Base-by-base conservation (phyloP, 2,888 invertebrate species). In the Drosophila koepferae region DNA sequence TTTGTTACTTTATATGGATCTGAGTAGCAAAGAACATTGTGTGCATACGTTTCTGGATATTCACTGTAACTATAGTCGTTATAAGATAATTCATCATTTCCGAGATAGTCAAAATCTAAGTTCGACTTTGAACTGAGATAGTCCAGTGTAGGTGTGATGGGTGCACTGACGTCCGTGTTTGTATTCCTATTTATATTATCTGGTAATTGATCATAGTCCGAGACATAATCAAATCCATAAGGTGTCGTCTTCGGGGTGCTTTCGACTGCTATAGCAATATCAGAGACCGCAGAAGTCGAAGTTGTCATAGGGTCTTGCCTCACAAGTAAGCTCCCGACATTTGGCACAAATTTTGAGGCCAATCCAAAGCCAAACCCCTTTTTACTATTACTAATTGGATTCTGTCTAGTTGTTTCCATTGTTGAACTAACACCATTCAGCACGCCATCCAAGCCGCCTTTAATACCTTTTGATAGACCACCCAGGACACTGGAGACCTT, bases 291-390 rank as follows among this genome's bases (percentile, higher is more conserved):
- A 12, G 14, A 51, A 14, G 7, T 51, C 18, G 31, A 49, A 12
- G 41, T 28, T 28, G 38, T 54, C 53, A 23, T 38, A 23, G 34
- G 34, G 1, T 34, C 40, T 40, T 72, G 68, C 16, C 34, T 34
- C 12, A 36, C 51, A 31, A 91, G 77, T 41, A 91, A 68, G 6
- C 88, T 87, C 12, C 91, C 84, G 0, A 92, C 89, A 74, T 80
- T 92, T 5, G 92, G 92, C 3, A 92, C 91, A 7, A 92, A 66
- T 54, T 92, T 92, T 0, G 91, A 91, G 8, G 92, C 91, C 16
- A 92, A 75, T 2, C 85, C 84, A 56, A 92, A 92, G 2, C 92
- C 82, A 63, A 92, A 92, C 18, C 79, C 74, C 46, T 82, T 85
- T 34, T 89, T 85, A 5, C 64, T 76, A 46, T 46, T 70, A 20